phyloP scores from a whole-genome alignment of 1,140 invertebrate species.

The Drosophila murphyi region DNA sequence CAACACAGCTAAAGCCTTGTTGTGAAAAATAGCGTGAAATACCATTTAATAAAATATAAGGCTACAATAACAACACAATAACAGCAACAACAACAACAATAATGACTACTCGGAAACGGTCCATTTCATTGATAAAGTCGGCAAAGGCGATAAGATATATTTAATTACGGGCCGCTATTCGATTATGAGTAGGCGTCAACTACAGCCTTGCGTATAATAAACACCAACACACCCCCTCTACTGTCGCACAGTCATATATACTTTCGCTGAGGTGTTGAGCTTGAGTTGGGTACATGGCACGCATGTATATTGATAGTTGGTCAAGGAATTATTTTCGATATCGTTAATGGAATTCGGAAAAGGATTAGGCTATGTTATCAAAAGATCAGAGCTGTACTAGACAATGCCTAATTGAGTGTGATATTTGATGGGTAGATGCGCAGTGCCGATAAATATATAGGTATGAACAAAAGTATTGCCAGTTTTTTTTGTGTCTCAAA shows the following conservation, averaged over 20 bases:
- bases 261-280: neutral
- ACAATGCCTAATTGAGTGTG: neutral
- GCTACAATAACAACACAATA: conserved; percentile 64
- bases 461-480: neutral
- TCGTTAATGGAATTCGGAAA: conserved; percentile 2
- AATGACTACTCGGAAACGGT: conserved; percentile 58
- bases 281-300: neutral
- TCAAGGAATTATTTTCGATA: neutral
- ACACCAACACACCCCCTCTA: neutral
- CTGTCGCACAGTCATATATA: conserved; percentile 21
- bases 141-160: conserved; percentile 59
- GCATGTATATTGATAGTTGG: too few species aligned
- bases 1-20: conserved; percentile 37
- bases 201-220: conserved; percentile 7
- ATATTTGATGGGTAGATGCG: too few species aligned
- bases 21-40: conserved; percentile 63
- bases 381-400: neutral
- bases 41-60: conserved; percentile 76
- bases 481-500: too few species aligned
- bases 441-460: too few species aligned
- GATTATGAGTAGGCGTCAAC: conserved; percentile 21
- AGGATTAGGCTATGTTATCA: neutral
- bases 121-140: conserved; percentile 72
- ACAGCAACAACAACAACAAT: conserved; percentile 13
- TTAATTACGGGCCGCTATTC: conserved; percentile 67